These are phyloP conservation scores for Uropetala carovei DNA, from an alignment of 2,888 invertebrate species.

Conservation along the genomic window DNA sequence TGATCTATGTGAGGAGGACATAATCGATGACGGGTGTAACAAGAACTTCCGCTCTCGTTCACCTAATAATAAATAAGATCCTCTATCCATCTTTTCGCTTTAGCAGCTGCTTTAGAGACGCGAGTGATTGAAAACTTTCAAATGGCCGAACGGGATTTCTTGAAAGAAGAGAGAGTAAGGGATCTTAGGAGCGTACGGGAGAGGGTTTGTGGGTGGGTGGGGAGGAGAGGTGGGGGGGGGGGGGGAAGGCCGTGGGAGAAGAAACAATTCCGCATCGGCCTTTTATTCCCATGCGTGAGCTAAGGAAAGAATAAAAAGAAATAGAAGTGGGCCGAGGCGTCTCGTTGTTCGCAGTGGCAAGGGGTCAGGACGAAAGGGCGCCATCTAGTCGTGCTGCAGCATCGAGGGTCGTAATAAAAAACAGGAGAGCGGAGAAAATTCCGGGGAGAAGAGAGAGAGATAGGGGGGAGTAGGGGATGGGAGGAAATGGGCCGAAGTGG, in stretches of 20 bases:
- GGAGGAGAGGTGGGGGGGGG: background rate
- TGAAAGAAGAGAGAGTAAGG: background rate
- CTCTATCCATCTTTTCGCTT: too few relatives aligned
- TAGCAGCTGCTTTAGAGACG: too few relatives aligned
- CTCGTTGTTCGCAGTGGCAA: background rate
- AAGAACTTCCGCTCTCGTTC: too few relatives aligned
- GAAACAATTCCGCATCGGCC: conserved; percentile 49
- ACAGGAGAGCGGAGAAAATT: background rate
- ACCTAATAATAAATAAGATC: too few relatives aligned
- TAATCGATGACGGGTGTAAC: too few relatives aligned
- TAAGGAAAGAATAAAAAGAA: background rate
- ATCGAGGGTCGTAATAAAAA: conserved; percentile 39
- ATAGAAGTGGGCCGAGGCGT: background rate
- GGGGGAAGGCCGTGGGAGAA: background rate
- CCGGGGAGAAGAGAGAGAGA: background rate
- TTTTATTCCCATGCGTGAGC: conserved; percentile 39
- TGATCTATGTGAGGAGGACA: too few relatives aligned
- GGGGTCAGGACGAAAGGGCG: conserved; percentile 38
- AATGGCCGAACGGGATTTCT: background rate
- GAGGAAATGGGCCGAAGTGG: background rate
- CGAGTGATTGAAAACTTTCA: background rate
- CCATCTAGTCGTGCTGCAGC: conserved; percentile 50
- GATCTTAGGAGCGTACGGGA: background rate
- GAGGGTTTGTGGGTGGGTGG: background rate
- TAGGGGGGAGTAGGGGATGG: background rate